phyloP scores from a whole-genome alignment of 2,113 vertebrate genomes.

The Microcebus tavaratra region DNA sequence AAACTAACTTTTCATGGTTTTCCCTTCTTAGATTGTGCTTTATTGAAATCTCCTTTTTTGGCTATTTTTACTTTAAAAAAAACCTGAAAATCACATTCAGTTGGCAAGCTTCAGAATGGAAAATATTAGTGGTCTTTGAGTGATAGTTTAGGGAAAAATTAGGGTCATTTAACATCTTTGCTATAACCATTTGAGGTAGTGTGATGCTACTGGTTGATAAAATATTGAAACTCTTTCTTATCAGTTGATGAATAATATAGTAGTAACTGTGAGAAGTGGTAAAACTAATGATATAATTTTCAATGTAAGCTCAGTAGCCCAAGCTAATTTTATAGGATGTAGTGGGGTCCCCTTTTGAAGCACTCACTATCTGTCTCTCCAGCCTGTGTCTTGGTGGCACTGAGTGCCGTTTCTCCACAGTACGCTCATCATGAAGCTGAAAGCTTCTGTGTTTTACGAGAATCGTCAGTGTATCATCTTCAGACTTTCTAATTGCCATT shows the following conservation, averaged over 20 bases:
- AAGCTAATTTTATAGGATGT: neutral
- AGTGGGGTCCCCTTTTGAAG: neutral
- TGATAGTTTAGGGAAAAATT: neutral
- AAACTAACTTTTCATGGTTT: slow-evolving; percentile 13
- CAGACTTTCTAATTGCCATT: neutral
- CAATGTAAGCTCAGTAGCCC: neutral
- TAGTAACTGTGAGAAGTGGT: neutral
- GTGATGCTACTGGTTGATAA: neutral
- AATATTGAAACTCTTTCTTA: neutral
- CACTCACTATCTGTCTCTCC: neutral
- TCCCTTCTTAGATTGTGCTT: neutral
- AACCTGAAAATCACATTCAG: neutral
- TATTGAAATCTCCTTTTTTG: slow-evolving; percentile 32
- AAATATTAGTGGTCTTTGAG: neutral
- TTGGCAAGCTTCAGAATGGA: slow-evolving; percentile 21
- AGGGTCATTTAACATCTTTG: neutral
- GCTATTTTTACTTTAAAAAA: neutral
- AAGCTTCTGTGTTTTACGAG: neutral
- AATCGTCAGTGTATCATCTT: neutral
- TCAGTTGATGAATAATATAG: neutral
- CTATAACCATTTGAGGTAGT: neutral
- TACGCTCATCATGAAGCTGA: neutral
- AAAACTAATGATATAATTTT: neutral
- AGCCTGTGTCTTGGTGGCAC: neutral
- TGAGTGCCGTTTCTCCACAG: neutral